Conservation (phyloP, 2,888 invertebrate genomes). For the Doris montereyensis region DNA sequence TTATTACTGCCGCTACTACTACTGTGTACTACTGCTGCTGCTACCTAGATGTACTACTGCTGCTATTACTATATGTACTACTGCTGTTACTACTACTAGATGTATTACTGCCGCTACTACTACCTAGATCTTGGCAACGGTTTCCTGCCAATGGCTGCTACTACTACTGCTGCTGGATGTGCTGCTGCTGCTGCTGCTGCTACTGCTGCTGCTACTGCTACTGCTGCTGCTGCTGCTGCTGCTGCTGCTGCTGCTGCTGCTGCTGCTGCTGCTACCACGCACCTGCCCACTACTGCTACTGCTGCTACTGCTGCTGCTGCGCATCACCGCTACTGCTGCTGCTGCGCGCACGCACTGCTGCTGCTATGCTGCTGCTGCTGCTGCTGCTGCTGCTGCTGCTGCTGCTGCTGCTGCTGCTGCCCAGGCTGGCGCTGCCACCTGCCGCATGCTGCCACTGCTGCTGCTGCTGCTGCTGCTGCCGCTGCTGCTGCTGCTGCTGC, state of each 20-base stretch:
- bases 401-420: neutral
- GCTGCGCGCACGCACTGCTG: too few species aligned
- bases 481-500: neutral
- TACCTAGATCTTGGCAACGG: neutral
- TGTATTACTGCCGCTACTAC: slow-evolving; percentile 8
- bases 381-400: neutral
- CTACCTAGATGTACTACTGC: too few species aligned
- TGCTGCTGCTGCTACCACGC: neutral
- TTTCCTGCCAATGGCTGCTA: neutral
- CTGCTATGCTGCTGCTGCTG: neutral
- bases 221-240: neutral
- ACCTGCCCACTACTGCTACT: neutral
- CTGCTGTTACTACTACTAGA: too few species aligned
- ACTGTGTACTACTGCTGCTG: too few species aligned
- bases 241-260: slow-evolving; percentile 16
- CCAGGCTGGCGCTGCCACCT: neutral
- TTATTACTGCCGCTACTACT: neutral
- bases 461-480: neutral
- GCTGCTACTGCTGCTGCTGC: neutral
- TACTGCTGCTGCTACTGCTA: neutral
- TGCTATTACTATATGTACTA: too few species aligned
- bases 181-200: neutral
- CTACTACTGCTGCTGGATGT: neutral
- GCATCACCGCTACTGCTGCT: neutral
- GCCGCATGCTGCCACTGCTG: neutral